Percentiles rank a stretch among this genome's conserved stretches.
These are phyloP conservation scores for Morelia viridis DNA, from an alignment of 2,797 vertebrate species.

Conservation along the genomic window DNA sequence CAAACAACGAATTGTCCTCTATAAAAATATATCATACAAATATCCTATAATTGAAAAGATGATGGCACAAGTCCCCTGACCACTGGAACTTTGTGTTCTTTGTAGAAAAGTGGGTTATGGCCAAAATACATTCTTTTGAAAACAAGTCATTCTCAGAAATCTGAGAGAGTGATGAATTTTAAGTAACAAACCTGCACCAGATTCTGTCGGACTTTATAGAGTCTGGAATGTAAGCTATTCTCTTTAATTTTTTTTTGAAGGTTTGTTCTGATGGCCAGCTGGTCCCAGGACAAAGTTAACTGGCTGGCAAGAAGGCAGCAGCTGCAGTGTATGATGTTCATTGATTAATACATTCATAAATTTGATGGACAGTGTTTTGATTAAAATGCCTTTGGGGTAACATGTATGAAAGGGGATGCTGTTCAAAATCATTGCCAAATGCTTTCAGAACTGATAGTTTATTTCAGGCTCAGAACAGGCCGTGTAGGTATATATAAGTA, in stretches of 20 bases:
- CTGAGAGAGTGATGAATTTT: not conserved
- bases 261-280: not conserved
- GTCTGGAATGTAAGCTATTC: not conserved
- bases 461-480: not conserved
- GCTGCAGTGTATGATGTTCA: not conserved
- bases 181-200: not conserved
- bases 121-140: not conserved
- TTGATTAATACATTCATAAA: slow-evolving; percentile 3
- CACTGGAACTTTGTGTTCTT: not conserved
- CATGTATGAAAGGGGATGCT: not conserved
- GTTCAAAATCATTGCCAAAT: slow-evolving; percentile 15
- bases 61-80: not conserved
- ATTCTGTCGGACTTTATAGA: not conserved
- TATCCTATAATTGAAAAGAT: not conserved
- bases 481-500: not conserved
- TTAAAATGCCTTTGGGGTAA: slow-evolving; percentile 4
- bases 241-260: not conserved
- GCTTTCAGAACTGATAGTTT: not conserved
- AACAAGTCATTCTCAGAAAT: not conserved
- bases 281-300: not conserved
- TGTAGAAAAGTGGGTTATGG: not conserved
- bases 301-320: not conserved
- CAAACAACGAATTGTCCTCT: not conserved
- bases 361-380: slow-evolving; percentile 10
- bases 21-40: not conserved